These are phyloP conservation scores for Microcebus griseorufus DNA, from an alignment of 2,113 vertebrate genomes.

Conservation along the genomic window DNA sequence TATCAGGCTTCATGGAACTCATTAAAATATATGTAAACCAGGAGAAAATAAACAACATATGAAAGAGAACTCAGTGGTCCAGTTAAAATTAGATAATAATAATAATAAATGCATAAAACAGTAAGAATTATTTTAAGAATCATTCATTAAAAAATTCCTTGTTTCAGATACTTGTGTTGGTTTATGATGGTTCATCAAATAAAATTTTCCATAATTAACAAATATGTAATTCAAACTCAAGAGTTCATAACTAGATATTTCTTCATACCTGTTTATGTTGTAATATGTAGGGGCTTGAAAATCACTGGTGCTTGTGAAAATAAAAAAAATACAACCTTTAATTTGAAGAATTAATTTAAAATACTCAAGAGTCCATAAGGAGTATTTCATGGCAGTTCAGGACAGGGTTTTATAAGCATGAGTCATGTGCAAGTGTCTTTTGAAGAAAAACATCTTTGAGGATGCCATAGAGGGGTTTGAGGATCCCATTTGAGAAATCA, in stretches of 20 bases:
- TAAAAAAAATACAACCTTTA: background rate
- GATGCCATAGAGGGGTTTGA: background rate
- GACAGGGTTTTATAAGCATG: background rate
- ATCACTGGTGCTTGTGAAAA: background rate
- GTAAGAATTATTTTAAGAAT: slow-evolving; percentile 6
- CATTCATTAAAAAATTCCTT: background rate
- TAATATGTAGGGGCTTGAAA: background rate
- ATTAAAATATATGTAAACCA: slow-evolving; percentile 25
- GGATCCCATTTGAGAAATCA: background rate
- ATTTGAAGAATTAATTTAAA: slow-evolving; percentile 15
- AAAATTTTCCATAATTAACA: background rate
- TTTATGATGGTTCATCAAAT: background rate
- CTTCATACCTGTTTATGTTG: background rate
- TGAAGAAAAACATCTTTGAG: background rate
- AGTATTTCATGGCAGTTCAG: background rate
- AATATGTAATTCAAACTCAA: background rate
- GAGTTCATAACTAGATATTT: background rate
- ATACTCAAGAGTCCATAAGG: background rate
- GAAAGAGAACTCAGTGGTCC: slow-evolving; percentile 17
- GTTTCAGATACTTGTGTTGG: background rate
- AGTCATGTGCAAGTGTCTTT: background rate
- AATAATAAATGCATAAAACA: slow-evolving; percentile 27
- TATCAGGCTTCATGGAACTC: background rate
- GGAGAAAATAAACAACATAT: slow-evolving; percentile 24
- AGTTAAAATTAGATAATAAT: slow-evolving; percentile 40